These are phyloP conservation scores for Norana najaformis DNA, from an alignment of 2,888 invertebrate species.

Conservation along the genomic window DNA sequence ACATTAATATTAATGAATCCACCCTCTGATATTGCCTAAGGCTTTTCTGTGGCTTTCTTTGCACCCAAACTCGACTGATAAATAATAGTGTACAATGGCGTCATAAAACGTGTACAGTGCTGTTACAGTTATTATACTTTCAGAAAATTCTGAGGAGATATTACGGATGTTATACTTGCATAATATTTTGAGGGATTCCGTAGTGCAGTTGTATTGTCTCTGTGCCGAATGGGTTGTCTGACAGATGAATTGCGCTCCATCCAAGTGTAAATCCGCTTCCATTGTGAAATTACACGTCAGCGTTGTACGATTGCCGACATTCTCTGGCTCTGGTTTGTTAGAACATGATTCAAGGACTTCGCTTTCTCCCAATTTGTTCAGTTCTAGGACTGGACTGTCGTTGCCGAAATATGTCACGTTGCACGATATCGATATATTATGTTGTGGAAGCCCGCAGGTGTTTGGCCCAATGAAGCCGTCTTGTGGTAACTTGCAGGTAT, in stretches of 20 bases:
- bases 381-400: neutral
- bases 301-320: neutral
- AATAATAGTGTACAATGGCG: too few species aligned
- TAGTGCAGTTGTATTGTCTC: neutral
- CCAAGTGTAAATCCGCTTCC: neutral
- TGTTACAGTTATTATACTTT: too few species aligned
- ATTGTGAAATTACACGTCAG: neutral
- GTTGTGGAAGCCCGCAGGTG: neutral
- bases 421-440: neutral
- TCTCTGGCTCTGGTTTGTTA: neutral
- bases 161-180: neutral
- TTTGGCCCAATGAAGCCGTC: neutral
- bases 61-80: too few species aligned
- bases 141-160: neutral
- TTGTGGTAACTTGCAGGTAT: neutral
- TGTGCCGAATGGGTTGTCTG: neutral
- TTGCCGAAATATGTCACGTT: neutral
- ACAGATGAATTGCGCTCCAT: neutral
- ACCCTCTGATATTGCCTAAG: too few species aligned
- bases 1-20: too few species aligned
- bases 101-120: too few species aligned
- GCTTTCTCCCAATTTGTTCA: neutral
- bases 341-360: neutral
- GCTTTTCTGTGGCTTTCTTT: too few species aligned
- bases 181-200: conserved; percentile 9